Percentiles rank a stretch among this genome's conserved stretches.
phyloP scores from a whole-genome alignment of 2,888 invertebrate genomes.

The Caenorhabditis sp. region DNA sequence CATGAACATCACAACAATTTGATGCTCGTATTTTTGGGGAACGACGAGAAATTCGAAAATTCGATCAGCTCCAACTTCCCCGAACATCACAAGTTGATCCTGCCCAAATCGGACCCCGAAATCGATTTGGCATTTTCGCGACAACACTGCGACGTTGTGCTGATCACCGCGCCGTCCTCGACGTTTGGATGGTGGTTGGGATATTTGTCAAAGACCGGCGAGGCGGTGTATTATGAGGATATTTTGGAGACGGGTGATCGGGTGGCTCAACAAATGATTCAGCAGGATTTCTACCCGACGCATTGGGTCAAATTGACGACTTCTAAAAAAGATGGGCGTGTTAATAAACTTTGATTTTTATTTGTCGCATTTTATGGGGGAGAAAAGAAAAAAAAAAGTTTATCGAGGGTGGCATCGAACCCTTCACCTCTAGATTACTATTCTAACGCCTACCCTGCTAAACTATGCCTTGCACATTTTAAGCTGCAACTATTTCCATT shows the following conservation, averaged over 20 bases:
- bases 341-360: neutral
- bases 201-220: constrained; percentile 13
- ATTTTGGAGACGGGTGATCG: constrained; percentile 18
- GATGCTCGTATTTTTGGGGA: neutral
- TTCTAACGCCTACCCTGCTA: no score
- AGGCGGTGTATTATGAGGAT: constrained; percentile 19
- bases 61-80: no score
- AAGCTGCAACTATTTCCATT: no score
- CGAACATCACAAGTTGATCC: neutral
- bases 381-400: no score
- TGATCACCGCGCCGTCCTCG: constrained; percentile 15
- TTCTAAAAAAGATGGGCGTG: neutral
- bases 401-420: no score
- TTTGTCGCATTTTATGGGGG: no score
- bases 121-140: neutral
- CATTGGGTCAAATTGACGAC: constrained; percentile 14
- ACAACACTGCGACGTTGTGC: neutral
- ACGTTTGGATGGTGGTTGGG: constrained; percentile 31
- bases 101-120: neutral
- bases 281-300: constrained; percentile 13
- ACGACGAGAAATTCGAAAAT: no score
- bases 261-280: constrained; percentile 18
- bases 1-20: neutral
- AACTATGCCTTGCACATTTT: no score
- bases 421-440: no score